Conservation (phyloP, 2,797 vertebrate genomes). For the Pristis pectinata region DNA sequence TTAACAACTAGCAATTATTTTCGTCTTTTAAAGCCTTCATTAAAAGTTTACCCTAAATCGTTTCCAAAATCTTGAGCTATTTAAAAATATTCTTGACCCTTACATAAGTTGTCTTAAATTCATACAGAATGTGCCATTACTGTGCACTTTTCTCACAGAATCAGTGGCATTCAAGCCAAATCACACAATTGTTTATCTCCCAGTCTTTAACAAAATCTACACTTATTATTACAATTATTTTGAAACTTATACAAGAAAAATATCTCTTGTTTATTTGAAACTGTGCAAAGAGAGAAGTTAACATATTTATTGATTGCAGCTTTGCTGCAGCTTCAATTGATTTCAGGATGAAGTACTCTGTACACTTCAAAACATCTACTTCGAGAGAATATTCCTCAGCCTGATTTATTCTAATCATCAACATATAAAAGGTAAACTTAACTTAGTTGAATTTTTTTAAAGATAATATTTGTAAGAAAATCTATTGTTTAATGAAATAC, state of each 20-base stretch:
- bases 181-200: background rate
- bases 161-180: background rate
- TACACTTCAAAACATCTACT: background rate
- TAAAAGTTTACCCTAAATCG: background rate
- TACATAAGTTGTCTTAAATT: background rate
- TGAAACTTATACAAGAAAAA: background rate
- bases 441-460: background rate
- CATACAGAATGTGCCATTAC: background rate
- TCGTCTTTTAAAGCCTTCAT: background rate
- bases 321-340: background rate
- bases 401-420: background rate
- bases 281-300: background rate
- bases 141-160: background rate
- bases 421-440: background rate
- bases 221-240: too few relatives aligned
- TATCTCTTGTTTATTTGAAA: background rate
- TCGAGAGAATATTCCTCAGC: background rate
- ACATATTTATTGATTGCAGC: background rate
- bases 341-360: background rate
- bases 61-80: background rate
- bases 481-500: too few relatives aligned
- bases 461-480: too few relatives aligned
- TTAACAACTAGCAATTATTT: background rate
- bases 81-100: background rate
- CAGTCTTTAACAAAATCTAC: background rate